Evolutionary conservation across 2,888 invertebrate genomes (phyloP), one percentile per base, ranked within the genome.

Genomic region (Acleris cristana): DNA sequence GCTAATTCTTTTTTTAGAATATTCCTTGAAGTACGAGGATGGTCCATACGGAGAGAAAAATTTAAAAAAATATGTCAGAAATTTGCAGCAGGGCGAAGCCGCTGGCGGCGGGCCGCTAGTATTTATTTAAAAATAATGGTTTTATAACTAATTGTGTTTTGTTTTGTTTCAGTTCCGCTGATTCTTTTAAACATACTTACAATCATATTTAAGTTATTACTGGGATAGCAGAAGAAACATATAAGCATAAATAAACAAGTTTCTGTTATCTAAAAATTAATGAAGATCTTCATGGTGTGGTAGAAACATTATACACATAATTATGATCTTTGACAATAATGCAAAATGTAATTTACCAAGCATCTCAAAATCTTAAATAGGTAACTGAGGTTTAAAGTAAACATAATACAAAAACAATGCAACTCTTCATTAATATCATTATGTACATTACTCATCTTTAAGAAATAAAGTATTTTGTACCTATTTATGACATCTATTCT

Each of bases 161-260:
- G 73, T 87, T 92, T 86, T 90, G 79, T 97, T 97, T 81, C 96
- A 99, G 99, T 99, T 95, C 99, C 99, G 14, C 91, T 99, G 72
- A 98, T 99, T 87, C 95, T 98, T 75, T 93, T 99, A 66, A 99
- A 99, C 85, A 94, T 97, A 76, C 81, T 98, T 72, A 96, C 96
- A 65, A 98, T 99, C 85, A 78, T 96, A 77, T 94, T 99, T 84
- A 99, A 98, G 88, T 87, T 99, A 78, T 89, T 99, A 78, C 93
- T 98, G 74, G 99, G 99, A 84, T 99, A 92, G 93, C 70, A 70
- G 55, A 23, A 16, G 18, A 19, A 18, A 51, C 4, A 3, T 12
- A 18, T 21, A 51, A 19, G 51, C 18, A 51, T 51, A 12, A 51
- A 55, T 7, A 7, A 55, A 14, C 6, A 14, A 6, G 6, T 55